Evolutionary conservation across 2,888 invertebrate genomes (phyloP), one percentile per base, ranked within the genome.

Genomic region (Cantharis lateralis): DNA sequence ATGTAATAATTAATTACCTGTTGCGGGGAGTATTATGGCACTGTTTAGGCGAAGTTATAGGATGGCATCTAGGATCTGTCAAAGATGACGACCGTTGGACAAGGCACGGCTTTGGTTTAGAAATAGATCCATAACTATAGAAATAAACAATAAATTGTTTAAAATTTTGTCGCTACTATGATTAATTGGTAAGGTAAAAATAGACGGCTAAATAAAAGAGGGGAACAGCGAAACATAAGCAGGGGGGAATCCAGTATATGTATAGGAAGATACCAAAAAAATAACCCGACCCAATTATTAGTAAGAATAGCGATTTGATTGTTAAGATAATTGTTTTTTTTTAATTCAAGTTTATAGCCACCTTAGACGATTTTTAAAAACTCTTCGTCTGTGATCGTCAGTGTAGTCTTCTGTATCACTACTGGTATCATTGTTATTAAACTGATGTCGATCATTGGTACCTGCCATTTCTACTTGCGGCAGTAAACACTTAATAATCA

Each of bases 331-430:
- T 11, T 1, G 24, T 20, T 18, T 66, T 15, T 28, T 18, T 20
- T 10, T 20, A 66, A n/a, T 66, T 48, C n/a, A 48, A 66, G 16
- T 66, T 66, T 24, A 28, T 2, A 9, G 13, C 20, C 88, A 93
- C 93, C 93, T 92, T 86, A 92, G 88, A 84, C 95, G 92, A 85
- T 94, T 93, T 86, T 93, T 93, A 83, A 91, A 92, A 79, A 93
- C 91, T 82, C 93, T 89, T 80, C 93, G 88, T 79, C 93, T 89
- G 80, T 92, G 89, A 84, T 93, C 93, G 86, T 95, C 95, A 77
- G 93, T 92, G 84, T 94, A 95, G 86, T 96, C 96, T 88, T 95
- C 96, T 18, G 95, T 95, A 86, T 95, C 96, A 85, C 95, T 96
- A 87, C 95, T 96, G 85, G 94, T 95, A 84, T 94, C 94, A 78